These are phyloP conservation scores for Chelonia mydas DNA, from an alignment of 2,797 vertebrate species.

Conservation along the genomic window DNA sequence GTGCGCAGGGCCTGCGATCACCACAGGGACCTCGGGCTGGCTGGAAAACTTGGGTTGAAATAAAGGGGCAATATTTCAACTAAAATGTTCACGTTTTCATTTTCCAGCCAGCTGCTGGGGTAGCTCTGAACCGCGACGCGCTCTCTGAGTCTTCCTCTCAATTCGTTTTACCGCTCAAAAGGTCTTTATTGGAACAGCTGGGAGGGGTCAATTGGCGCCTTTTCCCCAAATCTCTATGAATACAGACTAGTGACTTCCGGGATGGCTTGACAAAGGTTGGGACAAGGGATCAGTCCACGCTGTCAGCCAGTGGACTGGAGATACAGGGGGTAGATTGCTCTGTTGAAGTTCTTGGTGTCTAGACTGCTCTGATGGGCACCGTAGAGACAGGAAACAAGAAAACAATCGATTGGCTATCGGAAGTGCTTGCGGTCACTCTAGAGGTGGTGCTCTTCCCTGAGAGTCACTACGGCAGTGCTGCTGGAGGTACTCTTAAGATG, in stretches of 20 bases:
- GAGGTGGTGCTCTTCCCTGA: too few relatives aligned
- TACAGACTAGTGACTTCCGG: not conserved
- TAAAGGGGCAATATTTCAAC: not conserved
- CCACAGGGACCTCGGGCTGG: not conserved
- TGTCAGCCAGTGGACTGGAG: not conserved
- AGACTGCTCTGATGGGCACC: accelerated
- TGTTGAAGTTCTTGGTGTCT: accelerated
- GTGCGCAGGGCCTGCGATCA: not conserved
- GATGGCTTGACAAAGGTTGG: not conserved
- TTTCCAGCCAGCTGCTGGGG: not conserved
- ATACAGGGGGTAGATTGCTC: not conserved
- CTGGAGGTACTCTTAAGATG: too few relatives aligned
- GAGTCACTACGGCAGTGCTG: too few relatives aligned
- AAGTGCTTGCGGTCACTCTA: not conserved
- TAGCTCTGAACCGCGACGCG: not conserved
- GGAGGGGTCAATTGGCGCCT: not conserved
- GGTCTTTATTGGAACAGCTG: not conserved
- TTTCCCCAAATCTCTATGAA: not conserved
- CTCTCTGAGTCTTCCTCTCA: not conserved
- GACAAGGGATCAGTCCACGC: accelerated
- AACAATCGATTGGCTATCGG: not conserved
- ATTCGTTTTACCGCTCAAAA: not conserved
- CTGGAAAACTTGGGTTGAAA: not conserved
- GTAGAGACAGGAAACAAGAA: not conserved
- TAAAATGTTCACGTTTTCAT: not conserved